A percentile compares a stretch with the other conserved stretches of the same genome.
Evolutionary conservation across 2,888 invertebrate genomes (phyloP).

Genomic region (Athetis lepigone): DNA sequence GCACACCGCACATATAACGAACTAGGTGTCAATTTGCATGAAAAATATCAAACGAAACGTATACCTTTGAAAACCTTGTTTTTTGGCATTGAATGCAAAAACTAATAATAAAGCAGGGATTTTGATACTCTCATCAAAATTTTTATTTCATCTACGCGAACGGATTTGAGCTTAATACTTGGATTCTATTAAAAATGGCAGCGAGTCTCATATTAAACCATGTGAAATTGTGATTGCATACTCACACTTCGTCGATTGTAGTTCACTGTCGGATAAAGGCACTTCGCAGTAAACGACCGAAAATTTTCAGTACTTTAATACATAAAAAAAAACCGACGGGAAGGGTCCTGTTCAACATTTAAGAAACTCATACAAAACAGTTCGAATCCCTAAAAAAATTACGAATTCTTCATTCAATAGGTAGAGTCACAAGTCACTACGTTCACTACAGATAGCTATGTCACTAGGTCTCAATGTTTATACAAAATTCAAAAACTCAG

Average conservation of each 20-base stretch:
- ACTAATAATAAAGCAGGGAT: conserved; percentile 2
- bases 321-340: no score
- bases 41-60: conserved; percentile 13
- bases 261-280: background rate
- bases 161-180: conserved; percentile 2
- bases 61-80: background rate
- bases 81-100: conserved; percentile 5
- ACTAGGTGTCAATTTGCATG: conserved; percentile 33
- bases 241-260: background rate
- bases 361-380: no score
- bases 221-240: background rate
- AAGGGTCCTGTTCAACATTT: no score
- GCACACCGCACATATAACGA: conserved; percentile 2
- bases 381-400: no score
- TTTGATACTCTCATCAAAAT: background rate
- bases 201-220: background rate
- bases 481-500: no score
- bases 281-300: background rate
- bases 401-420: no score
- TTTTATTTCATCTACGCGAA: conserved; percentile 1
- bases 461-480: no score
- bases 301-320: no score
- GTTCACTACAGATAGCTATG: no score
- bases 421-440: no score
- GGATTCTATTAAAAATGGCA: background rate